These are phyloP conservation scores for Neomonachus schauinslandi DNA, from an alignment of 2,113 vertebrate genomes.

Conservation along the genomic window DNA sequence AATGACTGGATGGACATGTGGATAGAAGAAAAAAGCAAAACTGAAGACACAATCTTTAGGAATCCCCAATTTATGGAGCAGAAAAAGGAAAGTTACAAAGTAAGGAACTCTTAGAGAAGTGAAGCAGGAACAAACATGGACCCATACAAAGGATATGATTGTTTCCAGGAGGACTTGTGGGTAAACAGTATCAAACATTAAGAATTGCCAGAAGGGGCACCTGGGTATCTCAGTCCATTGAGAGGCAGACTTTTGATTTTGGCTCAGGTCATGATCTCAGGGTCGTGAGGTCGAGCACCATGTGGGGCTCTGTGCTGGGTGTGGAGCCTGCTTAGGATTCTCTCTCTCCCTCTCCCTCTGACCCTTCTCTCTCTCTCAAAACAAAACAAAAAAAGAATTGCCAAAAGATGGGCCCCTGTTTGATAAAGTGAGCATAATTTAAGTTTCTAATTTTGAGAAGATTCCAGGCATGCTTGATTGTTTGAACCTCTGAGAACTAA, in stretches of 20 bases:
- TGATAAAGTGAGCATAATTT: neutral
- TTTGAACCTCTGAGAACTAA: neutral
- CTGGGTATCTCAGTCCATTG: neutral
- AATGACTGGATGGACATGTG: neutral
- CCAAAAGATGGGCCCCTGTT: neutral
- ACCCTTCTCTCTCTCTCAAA: neutral
- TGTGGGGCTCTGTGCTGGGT: neutral
- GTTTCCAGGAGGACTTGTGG: neutral
- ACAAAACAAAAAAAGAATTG: neutral
- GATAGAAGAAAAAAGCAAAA: neutral
- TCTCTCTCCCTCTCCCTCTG: neutral
- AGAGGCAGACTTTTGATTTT: neutral
- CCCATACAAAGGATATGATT: neutral
- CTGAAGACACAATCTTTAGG: neutral
- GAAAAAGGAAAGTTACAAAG: neutral
- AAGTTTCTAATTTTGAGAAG: neutral
- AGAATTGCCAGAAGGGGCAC: neutral
- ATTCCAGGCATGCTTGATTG: neutral
- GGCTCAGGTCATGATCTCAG: neutral
- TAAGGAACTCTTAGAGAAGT: neutral
- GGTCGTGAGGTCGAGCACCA: neutral
- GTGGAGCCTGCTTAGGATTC: neutral
- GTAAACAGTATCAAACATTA: neutral
- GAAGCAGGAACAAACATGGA: neutral
- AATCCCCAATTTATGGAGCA: neutral